These are phyloP conservation scores for Trissoscelio sp. DNA, from an alignment of 2,888 invertebrate genomes.

Conservation along the genomic window DNA sequence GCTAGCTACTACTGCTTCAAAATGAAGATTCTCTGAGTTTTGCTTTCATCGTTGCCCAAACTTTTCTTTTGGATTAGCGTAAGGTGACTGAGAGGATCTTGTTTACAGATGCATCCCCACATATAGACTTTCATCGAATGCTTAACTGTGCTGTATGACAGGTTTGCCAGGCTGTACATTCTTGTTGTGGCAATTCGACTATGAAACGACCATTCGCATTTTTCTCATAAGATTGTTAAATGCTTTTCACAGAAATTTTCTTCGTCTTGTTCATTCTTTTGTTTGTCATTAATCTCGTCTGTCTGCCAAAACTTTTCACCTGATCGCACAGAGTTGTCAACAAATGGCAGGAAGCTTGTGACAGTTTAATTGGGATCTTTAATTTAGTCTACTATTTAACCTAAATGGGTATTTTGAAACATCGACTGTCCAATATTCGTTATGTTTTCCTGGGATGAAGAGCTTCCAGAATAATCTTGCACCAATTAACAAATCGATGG, in stretches of 20 bases:
- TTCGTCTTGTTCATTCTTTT: neutral
- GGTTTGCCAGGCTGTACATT: too few species aligned
- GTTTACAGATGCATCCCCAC: too few species aligned
- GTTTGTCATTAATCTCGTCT: neutral
- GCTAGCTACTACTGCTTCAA: too few species aligned
- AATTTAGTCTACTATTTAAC: neutral
- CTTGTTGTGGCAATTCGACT: conserved; percentile 40
- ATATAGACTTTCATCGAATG: too few species aligned
- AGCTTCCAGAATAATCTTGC: neutral
- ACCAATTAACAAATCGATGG: neutral
- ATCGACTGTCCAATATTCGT: neutral
- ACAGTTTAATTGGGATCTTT: too few species aligned
- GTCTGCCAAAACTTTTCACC: neutral
- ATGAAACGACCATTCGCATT: conserved; percentile 32
- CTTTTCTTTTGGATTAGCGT: too few species aligned
- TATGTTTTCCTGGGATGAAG: neutral
- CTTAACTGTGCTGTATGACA: too few species aligned
- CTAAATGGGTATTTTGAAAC: neutral
- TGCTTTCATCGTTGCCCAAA: too few species aligned
- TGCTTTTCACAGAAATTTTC: neutral
- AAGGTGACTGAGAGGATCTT: too few species aligned
- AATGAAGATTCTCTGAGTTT: too few species aligned
- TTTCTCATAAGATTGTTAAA: neutral
- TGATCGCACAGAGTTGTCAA: neutral
- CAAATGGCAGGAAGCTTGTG: neutral